Conservation (phyloP, 1,140 invertebrate species). For the Aphis craccivora region DNA sequence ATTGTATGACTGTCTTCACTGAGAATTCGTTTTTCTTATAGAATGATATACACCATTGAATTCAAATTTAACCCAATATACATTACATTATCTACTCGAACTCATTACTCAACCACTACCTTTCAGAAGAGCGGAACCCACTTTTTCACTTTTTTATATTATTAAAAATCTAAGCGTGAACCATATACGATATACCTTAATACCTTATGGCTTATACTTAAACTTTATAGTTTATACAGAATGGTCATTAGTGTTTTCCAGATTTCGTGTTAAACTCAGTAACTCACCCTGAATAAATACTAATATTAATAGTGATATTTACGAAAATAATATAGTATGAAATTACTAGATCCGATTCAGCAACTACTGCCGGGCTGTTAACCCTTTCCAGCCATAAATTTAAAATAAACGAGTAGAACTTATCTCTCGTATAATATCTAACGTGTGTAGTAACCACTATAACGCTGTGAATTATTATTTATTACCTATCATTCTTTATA, state of each 20-base stretch:
- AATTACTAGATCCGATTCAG: neutral
- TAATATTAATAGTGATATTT: neutral
- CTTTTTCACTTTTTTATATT: no score
- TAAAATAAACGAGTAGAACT: slow-evolving; percentile 15
- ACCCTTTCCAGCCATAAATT: neutral
- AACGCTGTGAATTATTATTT: neutral
- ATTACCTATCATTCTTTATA: neutral
- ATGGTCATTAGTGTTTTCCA: neutral
- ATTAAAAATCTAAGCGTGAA: no score
- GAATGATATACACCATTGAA: no score
- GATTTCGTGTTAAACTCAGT: neutral
- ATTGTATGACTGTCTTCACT: no score
- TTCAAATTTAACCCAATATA: no score
- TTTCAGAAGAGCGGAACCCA: no score
- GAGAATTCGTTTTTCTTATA: no score
- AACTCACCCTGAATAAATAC: neutral
- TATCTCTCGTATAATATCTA: neutral
- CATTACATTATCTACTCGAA: no score
- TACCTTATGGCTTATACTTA: no score
- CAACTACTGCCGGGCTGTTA: neutral
- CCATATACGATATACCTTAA: no score
- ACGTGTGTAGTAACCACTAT: neutral
- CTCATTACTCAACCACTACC: no score
- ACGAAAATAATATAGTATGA: neutral
- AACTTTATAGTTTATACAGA: neutral